Conservation (phyloP, 1,140 invertebrate genomes). For the Goniozus legneri region DNA sequence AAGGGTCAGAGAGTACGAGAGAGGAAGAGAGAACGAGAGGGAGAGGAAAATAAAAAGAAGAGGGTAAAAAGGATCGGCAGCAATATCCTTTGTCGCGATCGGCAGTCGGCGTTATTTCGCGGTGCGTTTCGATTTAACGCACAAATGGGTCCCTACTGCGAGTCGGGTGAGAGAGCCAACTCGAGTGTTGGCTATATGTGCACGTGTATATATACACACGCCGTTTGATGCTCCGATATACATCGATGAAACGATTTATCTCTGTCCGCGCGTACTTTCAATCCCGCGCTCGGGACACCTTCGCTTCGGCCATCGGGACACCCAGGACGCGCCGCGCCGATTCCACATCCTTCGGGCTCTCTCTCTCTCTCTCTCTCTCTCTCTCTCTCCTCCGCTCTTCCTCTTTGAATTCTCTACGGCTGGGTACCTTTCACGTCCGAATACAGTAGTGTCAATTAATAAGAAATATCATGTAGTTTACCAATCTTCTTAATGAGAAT, state of each 20-base stretch:
- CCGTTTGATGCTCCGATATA: slow-evolving; percentile 30
- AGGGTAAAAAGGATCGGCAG: no score
- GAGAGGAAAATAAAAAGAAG: no score
- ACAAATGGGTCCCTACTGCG: slow-evolving; percentile 29
- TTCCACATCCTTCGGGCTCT: no score
- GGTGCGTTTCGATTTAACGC: slow-evolving; percentile 34
- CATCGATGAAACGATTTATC: slow-evolving; percentile 36
- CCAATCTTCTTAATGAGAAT: no score
- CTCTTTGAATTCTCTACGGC: no score
- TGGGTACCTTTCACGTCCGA: no score
- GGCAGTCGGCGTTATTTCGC: slow-evolving; percentile 26
- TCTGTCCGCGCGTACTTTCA: slow-evolving; percentile 32
- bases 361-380: no score
- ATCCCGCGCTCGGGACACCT: slow-evolving; percentile 30
- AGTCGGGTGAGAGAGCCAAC: slow-evolving; percentile 16
- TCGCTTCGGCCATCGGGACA: slow-evolving; percentile 29
- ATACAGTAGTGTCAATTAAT: no score
- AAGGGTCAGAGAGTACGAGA: no score
- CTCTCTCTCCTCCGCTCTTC: no score
- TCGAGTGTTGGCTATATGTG: neutral
- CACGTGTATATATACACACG: slow-evolving; percentile 8
- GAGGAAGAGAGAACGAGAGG: no score
- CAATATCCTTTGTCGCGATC: slow-evolving; percentile 31
- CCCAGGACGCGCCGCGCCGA: slow-evolving; percentile 29
- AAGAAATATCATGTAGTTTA: no score